Percentiles rank a stretch among this genome's conserved stretches.
phyloP scores from a whole-genome alignment of 1,140 invertebrate genomes.

The Chrysoperla carnea region DNA sequence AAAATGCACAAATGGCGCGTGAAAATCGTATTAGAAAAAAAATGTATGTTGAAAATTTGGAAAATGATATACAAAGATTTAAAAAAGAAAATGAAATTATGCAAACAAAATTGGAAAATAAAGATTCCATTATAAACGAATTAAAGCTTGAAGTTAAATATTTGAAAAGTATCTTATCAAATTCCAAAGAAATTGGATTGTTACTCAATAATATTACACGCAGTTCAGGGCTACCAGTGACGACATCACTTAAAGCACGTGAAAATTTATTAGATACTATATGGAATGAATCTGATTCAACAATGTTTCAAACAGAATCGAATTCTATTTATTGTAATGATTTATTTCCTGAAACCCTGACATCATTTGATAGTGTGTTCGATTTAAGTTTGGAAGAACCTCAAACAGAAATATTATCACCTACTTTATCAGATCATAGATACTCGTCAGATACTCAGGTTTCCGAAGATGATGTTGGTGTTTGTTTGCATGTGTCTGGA shows the following conservation, averaged over 20 bases:
- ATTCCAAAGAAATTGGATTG: constrained; percentile 25
- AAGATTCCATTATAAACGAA: constrained; percentile 23
- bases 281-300: constrained; percentile 9
- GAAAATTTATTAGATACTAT: constrained; percentile 5
- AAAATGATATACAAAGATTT: constrained; percentile 25
- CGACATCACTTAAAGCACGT: constrained; percentile 7
- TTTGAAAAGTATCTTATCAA: constrained; percentile 29
- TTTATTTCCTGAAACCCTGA: neutral
- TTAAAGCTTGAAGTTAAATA: constrained; percentile 30
- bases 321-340: neutral
- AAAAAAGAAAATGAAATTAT: constrained; percentile 27
- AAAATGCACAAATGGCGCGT: constrained; percentile 35
- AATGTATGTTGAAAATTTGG: constrained; percentile 30
- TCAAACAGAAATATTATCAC: neutral
- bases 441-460: constrained; percentile 7
- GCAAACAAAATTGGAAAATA: constrained; percentile 23
- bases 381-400: constrained; percentile 4
- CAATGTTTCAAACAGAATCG: neutral
- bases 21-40: constrained; percentile 38
- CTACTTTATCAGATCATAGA: constrained; percentile 10
- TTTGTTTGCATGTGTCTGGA: constrained; percentile 32
- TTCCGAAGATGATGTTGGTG: constrained; percentile 17
- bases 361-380: constrained; percentile 2
- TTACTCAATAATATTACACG: constrained; percentile 24
- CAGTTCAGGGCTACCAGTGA: constrained; percentile 16